A percentile compares a stretch with the other conserved stretches of the same genome.
phyloP scores from a whole-genome alignment of 2,888 invertebrate genomes.

The Lycocerus yunnanus region DNA sequence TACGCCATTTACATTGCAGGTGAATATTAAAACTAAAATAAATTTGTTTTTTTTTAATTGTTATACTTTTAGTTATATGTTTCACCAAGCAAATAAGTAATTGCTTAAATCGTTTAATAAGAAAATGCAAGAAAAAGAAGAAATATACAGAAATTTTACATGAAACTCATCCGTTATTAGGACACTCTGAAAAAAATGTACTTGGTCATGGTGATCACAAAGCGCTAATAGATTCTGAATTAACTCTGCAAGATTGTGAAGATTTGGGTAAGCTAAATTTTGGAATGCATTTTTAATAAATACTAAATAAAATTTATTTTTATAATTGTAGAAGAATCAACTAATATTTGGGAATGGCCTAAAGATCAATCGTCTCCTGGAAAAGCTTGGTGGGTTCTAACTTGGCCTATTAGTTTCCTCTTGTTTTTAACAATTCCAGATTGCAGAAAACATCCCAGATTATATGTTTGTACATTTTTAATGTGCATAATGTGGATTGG shows the following conservation, averaged over 20 bases:
- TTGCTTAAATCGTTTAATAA: constrained; percentile 59
- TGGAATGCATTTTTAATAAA: background rate
- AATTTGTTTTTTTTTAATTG: background rate
- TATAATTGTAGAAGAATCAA: constrained; percentile 48
- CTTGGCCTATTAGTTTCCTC: constrained; percentile 75
- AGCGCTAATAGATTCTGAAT: constrained; percentile 45
- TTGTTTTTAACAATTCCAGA: constrained; percentile 80
- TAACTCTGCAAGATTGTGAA: constrained; percentile 54
- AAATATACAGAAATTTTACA: constrained; percentile 60
- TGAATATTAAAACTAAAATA: constrained; percentile 46
- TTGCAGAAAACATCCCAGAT: constrained; percentile 64
- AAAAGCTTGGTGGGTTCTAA: constrained; percentile 64
- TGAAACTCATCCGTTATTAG: constrained; percentile 56
- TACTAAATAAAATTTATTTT: background rate
- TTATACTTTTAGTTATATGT: constrained; percentile 63
- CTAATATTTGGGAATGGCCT: constrained; percentile 65
- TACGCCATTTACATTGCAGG: constrained; percentile 74
- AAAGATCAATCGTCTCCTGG: constrained; percentile 54
- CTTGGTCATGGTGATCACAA: constrained; percentile 3
- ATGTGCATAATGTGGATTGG: constrained; percentile 87
- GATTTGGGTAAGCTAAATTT: constrained; percentile 46
- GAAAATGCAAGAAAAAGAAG: constrained; percentile 57
- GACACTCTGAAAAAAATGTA: constrained; percentile 27
- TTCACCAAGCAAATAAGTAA: constrained; percentile 66
- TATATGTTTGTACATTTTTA: constrained; percentile 72